Evolutionary conservation across 2,113 vertebrate genomes (phyloP).

Genomic region (Micromys minutus): DNA sequence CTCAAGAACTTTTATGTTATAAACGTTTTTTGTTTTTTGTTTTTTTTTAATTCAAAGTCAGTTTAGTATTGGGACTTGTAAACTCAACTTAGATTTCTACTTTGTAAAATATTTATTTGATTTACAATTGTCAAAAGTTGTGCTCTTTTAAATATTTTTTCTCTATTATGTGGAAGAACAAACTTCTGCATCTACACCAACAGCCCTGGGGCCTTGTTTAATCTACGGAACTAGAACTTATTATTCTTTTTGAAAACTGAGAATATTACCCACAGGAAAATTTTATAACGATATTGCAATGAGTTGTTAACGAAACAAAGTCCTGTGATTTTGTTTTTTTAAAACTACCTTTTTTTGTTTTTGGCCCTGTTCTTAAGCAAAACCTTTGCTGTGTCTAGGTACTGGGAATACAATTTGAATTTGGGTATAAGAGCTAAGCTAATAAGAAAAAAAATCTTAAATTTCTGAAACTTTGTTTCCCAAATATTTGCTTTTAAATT

Average conservation of each 20-base stretch:
- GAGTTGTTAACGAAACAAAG: not conserved
- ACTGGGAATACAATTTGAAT: slow-evolving; percentile 48
- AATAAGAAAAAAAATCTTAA: not conserved
- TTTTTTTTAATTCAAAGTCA: not conserved
- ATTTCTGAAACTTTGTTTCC: slow-evolving; percentile 14
- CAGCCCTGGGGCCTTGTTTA: slow-evolving; percentile 30
- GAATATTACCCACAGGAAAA: slow-evolving; percentile 12
- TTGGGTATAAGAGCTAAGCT: not conserved
- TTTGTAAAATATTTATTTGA: slow-evolving; percentile 18
- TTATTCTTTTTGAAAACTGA: slow-evolving; percentile 40
- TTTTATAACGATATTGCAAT: slow-evolving; percentile 34
- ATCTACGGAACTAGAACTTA: not conserved
- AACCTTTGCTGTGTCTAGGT: slow-evolving; percentile 1
- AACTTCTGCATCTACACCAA: not conserved
- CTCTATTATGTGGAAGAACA: slow-evolving; percentile 12
- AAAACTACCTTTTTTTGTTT: not conserved
- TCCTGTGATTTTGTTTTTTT: slow-evolving; percentile 26
- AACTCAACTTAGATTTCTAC: slow-evolving; percentile 2
- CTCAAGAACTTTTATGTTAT: not conserved
- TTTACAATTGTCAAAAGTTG: slow-evolving; percentile 43
- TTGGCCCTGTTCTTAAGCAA: slow-evolving; percentile 24
- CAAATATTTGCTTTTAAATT: slow-evolving; percentile 49
- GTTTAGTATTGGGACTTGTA: slow-evolving; percentile 21
- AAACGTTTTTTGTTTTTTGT: not conserved
- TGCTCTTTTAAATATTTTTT: slow-evolving; percentile 18